Conservation (phyloP, 2,797 vertebrate genomes). For the Oreochromis mossambicus region DNA sequence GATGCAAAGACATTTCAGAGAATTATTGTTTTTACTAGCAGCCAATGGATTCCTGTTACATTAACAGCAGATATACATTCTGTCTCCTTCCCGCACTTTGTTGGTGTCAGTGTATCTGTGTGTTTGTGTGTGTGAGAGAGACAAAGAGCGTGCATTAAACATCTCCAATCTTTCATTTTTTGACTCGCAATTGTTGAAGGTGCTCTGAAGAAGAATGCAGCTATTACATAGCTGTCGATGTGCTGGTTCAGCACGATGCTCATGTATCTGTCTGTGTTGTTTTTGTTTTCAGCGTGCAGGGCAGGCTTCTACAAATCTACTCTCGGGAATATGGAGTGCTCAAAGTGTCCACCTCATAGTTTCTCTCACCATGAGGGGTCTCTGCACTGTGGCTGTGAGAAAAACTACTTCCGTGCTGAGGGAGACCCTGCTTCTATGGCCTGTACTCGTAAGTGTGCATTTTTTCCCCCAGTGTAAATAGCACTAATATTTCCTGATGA, state of each 20-base stretch:
- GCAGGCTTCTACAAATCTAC: conserved; percentile 94
- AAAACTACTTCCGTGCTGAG: conserved; percentile 94
- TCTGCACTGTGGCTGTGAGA: conserved; percentile 92
- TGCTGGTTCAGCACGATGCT: conserved; percentile 32
- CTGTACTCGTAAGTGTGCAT: conserved; percentile 90
- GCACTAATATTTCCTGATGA: not conserved
- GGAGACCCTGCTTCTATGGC: conserved; percentile 95
- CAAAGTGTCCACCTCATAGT: conserved; percentile 95
- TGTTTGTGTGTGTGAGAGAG: conserved; percentile 1
- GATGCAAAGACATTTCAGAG: conserved; percentile 51
- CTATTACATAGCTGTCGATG: conserved; percentile 5
- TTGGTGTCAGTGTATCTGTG: not conserved
- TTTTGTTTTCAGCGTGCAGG: conserved; percentile 83
- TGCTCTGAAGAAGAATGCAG: not conserved
- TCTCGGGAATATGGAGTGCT: conserved; percentile 86
- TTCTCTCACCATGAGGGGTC: conserved; percentile 88
- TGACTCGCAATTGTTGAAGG: conserved; percentile 3
- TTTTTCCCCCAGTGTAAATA: not conserved
- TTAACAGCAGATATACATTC: conserved; percentile 15
- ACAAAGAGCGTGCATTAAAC: not conserved
- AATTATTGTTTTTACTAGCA: conserved; percentile 43
- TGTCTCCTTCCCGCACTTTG: not conserved
- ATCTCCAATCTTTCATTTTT: conserved; percentile 2
- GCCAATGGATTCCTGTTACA: conserved; percentile 27
- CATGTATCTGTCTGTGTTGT: conserved; percentile 47